Evolutionary conservation across 64 coral and sea anemone genomes (phyloP).

Genomic region (Hydrozoanthus tunicans): DNA sequence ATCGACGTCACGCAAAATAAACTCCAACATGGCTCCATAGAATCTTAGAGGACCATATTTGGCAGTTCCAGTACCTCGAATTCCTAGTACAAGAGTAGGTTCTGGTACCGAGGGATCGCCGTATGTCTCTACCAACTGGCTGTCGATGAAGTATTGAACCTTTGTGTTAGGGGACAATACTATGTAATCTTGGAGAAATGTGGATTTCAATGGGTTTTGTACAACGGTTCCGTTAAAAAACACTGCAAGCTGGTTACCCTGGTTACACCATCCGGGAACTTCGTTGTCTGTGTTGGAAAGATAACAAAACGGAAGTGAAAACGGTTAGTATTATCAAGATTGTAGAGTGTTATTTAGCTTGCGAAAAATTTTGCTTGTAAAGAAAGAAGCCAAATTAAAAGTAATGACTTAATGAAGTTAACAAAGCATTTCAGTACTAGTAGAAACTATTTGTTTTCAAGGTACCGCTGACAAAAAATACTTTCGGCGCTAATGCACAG

Average conservation of each 20-base stretch:
- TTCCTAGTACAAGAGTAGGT: slow-evolving; percentile 24
- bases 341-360: not conserved
- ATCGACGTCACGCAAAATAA: slow-evolving; percentile 31
- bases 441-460: too few species aligned
- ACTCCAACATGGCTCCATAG: slow-evolving; percentile 2
- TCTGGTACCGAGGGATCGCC: not conserved
- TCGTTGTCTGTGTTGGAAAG: not conserved
- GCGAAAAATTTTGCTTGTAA: too few species aligned
- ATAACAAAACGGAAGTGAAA: not conserved
- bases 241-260: slow-evolving; percentile 43
- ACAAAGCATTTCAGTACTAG: too few species aligned
- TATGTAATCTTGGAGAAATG: slow-evolving; percentile 5
- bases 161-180: slow-evolving; percentile 3
- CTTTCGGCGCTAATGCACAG: too few species aligned
- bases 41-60: slow-evolving; percentile 43
- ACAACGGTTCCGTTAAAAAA: slow-evolving; percentile 30
- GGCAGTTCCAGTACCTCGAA: slow-evolving; percentile 38
- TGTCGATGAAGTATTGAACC: slow-evolving; percentile 15
- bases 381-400: too few species aligned
- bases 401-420: too few species aligned
- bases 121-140: slow-evolving; percentile 28
- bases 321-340: not conserved
- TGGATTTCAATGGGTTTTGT: not conserved
- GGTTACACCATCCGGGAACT: slow-evolving; percentile 25
- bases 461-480: too few species aligned